Evolutionary conservation across 2,113 vertebrate species (phyloP).

Genomic region (Elachura formosa): DNA sequence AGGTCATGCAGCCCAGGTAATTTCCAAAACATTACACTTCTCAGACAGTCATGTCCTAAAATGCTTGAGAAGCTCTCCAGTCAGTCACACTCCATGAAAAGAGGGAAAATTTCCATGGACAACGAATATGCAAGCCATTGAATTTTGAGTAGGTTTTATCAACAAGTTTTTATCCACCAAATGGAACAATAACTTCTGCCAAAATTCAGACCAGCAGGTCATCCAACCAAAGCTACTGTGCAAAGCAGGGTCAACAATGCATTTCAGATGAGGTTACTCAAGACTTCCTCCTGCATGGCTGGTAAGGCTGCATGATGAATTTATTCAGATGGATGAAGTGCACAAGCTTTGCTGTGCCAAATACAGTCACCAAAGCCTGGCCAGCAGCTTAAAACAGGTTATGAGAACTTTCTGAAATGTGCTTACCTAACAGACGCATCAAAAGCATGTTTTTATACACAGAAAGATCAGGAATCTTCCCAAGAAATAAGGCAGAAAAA

Average conservation of each 20-base stretch:
- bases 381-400: neutral
- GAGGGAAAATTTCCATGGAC: neutral
- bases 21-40: neutral
- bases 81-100: neutral
- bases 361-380: neutral
- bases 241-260: neutral
- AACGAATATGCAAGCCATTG: fast-evolving
- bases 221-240: neutral
- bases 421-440: neutral
- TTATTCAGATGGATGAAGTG: neutral
- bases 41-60: neutral
- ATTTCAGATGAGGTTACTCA: neutral
- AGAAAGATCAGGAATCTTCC: neutral
- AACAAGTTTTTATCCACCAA: neutral
- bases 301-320: neutral
- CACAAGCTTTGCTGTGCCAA: neutral
- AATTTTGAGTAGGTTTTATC: neutral
- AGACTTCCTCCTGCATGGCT: neutral
- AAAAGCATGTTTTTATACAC: neutral
- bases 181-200: neutral
- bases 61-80: neutral
- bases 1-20: neutral
- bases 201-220: neutral
- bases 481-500: neutral
- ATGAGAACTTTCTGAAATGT: neutral